phyloP scores from a whole-genome alignment of 2,797 vertebrate species.

The Hypotaenidia philippensis region DNA sequence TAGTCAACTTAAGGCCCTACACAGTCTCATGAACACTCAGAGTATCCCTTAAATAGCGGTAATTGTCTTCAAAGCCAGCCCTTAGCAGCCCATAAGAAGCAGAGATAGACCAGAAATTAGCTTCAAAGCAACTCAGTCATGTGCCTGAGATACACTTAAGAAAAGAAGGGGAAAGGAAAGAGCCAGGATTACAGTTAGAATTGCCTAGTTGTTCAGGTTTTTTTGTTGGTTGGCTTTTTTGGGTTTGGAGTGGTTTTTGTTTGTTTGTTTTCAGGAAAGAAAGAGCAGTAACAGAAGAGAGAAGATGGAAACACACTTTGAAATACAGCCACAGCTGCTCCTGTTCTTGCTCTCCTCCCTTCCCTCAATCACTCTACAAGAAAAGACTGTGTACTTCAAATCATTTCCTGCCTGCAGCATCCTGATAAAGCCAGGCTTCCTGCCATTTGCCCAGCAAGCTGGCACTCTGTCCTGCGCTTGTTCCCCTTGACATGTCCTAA shows the following conservation, averaged over 20 bases:
- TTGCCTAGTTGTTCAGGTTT: rapidly evolving
- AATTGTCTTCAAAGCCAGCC: neutral
- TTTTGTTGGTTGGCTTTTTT: too few species aligned
- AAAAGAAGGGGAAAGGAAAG: neutral
- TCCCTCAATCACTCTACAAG: conserved; percentile 44
- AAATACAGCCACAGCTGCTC: conserved; percentile 31
- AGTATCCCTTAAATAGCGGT: neutral
- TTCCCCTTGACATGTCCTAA: conserved; percentile 41
- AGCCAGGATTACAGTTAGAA: neutral
- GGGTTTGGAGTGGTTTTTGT: too few species aligned
- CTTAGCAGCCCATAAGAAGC: neutral
- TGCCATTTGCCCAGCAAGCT: conserved; percentile 1
- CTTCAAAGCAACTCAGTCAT: neutral
- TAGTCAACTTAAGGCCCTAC: neutral
- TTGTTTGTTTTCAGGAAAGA: neutral
- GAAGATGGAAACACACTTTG: conserved; percentile 1
- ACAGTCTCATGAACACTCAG: neutral
- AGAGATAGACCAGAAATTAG: neutral
- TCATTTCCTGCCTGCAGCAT: conserved; percentile 70
- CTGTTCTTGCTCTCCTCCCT: conserved; percentile 10
- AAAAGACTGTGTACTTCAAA: conserved; percentile 42
- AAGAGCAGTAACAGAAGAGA: neutral
- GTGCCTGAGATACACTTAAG: neutral
- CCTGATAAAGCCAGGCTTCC: conserved; percentile 67
- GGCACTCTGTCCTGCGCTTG: conserved; percentile 52